Evolutionary conservation across 1,140 invertebrate species (phyloP), one percentile per base, ranked within the genome.

Genomic region (Pinna nobilis): DNA sequence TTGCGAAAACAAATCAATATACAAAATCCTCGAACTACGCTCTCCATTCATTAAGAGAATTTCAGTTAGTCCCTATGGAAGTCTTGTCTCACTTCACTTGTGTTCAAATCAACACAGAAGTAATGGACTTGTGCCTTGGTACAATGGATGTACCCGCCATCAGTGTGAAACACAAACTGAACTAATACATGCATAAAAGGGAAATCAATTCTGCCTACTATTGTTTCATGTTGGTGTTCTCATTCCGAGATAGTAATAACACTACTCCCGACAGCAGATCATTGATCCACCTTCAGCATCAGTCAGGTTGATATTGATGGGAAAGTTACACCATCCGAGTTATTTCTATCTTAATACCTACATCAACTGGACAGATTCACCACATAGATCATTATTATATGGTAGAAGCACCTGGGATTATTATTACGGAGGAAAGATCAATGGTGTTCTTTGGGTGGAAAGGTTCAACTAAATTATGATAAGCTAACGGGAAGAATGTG

Each of bases 391-490:
- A 59, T 33, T 59, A 59, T 59, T 25, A 63, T 41, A 35, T 41
- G 30, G 44, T 35, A 49, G 47, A 51, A 60, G 50, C 68, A 70
- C 68, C 68, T 70, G 68, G 68, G 68, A 70, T 70, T 63, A 61
- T 44, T 57, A 50, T 70, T 67, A 60, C 63, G 30, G 35, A 63
- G 44, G 50, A 49, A 20, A 71, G 64, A 66, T 76, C 74, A 71
- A 76, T 70, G 39, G 55, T 70, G 50, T 64, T 69, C 59, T 57
- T 64, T 64, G 41, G 60, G 55, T 65, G 53, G 53, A 66, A 60
- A 60, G 37, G 55, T 72, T 72, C 63, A 72, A 71, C 78, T 70
- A 78, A 75, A 81, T 81, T 81, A 81, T 81, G 79, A 68, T 64
- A 76, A 74, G 32, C 74, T 76, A 70, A 68, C 74, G 55, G 72